Conservation (phyloP, 2,888 invertebrate species). For the Myopa testacea region DNA sequence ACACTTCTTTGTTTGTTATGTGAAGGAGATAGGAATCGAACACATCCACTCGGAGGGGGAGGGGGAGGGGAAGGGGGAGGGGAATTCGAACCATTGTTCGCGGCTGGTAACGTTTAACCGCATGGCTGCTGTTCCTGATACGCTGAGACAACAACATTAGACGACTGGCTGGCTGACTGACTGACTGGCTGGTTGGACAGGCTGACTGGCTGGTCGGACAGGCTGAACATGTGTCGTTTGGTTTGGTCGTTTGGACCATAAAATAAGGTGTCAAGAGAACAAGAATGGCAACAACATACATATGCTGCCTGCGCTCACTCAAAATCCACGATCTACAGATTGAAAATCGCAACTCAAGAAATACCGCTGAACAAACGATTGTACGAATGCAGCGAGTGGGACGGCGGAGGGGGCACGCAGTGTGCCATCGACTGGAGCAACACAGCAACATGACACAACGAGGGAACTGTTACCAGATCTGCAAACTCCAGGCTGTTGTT, state of each 20-base stretch:
- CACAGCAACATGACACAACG: constrained; percentile 30
- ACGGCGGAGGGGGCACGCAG: background rate
- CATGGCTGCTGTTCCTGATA: background rate
- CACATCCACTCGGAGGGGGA: background rate
- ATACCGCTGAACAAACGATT: background rate
- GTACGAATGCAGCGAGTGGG: background rate
- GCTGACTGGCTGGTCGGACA: background rate
- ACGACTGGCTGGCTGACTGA: background rate
- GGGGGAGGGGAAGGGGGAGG: background rate
- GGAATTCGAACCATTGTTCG: too few species aligned
- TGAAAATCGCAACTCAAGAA: constrained; percentile 11
- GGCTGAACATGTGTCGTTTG: background rate
- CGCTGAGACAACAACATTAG: background rate
- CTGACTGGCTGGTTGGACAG: background rate
- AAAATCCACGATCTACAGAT: constrained; percentile 10
- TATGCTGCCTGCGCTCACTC: background rate
- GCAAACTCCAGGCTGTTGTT: background rate
- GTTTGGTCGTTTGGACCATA: background rate
- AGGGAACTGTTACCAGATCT: background rate
- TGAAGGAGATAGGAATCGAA: background rate
- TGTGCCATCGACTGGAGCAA: constrained; percentile 20
- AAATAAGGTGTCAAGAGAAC: constrained; percentile 22
- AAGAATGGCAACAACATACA: background rate
- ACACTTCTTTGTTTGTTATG: background rate
- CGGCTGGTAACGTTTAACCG: too few species aligned